Evolutionary conservation across 2,113 vertebrate species (phyloP).

Genomic region (Strix aluco): DNA sequence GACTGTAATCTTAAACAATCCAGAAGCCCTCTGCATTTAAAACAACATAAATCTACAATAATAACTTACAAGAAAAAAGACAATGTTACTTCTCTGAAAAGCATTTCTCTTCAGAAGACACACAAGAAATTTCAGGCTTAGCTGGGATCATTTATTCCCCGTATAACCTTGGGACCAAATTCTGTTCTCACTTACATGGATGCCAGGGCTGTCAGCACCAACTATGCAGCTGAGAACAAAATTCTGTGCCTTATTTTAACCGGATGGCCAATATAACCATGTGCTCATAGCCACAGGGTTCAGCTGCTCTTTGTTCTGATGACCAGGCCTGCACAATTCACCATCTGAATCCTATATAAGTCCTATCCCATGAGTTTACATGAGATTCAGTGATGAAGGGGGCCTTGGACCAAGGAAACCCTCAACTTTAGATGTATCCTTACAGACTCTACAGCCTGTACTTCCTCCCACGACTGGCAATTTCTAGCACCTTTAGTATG

Average conservation of each 20-base stretch:
- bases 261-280: background rate
- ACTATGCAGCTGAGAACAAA: background rate
- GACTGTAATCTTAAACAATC: background rate
- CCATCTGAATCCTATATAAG: accelerated
- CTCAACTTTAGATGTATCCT: background rate
- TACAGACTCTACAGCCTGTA: background rate
- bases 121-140: background rate
- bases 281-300: background rate
- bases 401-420: background rate
- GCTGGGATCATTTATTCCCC: background rate
- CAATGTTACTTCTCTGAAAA: background rate
- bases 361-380: background rate
- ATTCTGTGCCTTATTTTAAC: background rate
- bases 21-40: background rate
- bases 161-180: background rate
- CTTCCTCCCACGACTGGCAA: background rate
- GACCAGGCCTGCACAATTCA: background rate
- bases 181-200: background rate
- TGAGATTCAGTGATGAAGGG: background rate
- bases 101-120: background rate
- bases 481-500: background rate
- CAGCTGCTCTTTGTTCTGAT: background rate
- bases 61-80: background rate
- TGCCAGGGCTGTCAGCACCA: background rate
- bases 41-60: background rate